Conservation (phyloP, 64 coral and sea anemone genomes). For the Pachyseris speciosa region DNA sequence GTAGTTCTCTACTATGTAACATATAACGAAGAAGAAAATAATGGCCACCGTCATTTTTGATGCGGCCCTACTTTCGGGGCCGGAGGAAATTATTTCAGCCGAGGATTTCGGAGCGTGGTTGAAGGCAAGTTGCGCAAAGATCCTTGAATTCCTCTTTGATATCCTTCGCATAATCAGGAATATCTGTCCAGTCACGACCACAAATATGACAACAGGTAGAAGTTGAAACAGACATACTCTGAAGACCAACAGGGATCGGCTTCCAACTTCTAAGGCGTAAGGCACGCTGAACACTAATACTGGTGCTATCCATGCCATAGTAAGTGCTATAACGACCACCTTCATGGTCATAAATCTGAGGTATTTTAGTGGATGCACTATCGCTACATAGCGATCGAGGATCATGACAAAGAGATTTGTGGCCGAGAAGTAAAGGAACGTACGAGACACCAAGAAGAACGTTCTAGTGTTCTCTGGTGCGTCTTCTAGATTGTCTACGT, state of each 20-base stretch:
- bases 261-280: neutral
- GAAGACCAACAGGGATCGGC: neutral
- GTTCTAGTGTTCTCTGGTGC: neutral
- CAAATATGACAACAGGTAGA: neutral
- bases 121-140: slow-evolving; percentile 32
- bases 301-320: slow-evolving; percentile 15
- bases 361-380: slow-evolving; percentile 33
- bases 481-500: neutral
- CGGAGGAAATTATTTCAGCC: neutral
- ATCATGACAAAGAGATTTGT: slow-evolving; percentile 49
- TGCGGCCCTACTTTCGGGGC: neutral
- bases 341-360: neutral
- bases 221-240: neutral
- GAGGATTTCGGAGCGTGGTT: slow-evolving; percentile 6
- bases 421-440: slow-evolving; percentile 30
- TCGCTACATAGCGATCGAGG: slow-evolving; percentile 20
- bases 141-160: slow-evolving; percentile 31
- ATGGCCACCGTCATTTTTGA: slow-evolving; percentile 42
- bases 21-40: slow-evolving; percentile 20
- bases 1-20: slow-evolving; percentile 23
- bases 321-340: neutral
- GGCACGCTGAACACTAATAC: neutral
- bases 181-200: neutral
- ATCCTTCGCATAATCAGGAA: slow-evolving; percentile 30
- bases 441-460: slow-evolving; percentile 25